A percentile compares a stretch with the other conserved stretches of the same genome.
Evolutionary conservation across 92 coral and sea anemone species (phyloP).

Genomic region (Phenganax subtilis): DNA sequence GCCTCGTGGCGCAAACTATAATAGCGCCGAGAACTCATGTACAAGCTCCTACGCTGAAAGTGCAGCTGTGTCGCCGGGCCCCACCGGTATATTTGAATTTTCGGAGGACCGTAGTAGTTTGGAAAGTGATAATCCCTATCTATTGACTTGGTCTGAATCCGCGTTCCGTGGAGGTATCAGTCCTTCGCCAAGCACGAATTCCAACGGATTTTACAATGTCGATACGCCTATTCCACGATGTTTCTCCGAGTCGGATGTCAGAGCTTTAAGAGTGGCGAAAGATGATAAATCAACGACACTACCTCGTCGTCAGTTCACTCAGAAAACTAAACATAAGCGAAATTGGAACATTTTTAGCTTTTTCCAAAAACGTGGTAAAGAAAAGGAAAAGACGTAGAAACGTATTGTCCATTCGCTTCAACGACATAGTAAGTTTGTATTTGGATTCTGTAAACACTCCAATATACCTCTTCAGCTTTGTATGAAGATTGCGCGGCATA

Average conservation of each 20-base stretch:
- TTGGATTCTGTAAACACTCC: background rate
- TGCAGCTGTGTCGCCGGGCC: background rate
- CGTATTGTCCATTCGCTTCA: background rate
- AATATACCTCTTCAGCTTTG: too few species aligned
- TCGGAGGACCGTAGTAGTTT: background rate
- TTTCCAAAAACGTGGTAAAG: slow-evolving; percentile 32
- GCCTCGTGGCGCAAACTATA: background rate
- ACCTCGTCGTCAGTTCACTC: slow-evolving; percentile 16
- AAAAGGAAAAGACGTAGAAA: slow-evolving; percentile 16
- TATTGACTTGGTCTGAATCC: slow-evolving; percentile 27
- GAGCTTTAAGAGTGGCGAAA: background rate
- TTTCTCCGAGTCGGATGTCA: slow-evolving; percentile 31
- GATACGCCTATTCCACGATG: slow-evolving; percentile 14
- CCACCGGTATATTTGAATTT: background rate
- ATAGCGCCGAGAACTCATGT: background rate
- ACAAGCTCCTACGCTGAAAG: slow-evolving; percentile 1
- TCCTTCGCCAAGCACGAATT: slow-evolving; percentile 9
- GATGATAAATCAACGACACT: background rate
- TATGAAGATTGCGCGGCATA: too few species aligned
- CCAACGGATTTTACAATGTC: slow-evolving; percentile 16
- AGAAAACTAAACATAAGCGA: slow-evolving; percentile 20
- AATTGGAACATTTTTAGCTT: slow-evolving; percentile 31
- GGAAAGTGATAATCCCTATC: slow-evolving; percentile 20
- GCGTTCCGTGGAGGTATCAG: background rate
- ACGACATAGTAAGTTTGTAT: background rate